Conservation (phyloP, 2,888 invertebrate genomes). For the Drosophila neutralis region DNA sequence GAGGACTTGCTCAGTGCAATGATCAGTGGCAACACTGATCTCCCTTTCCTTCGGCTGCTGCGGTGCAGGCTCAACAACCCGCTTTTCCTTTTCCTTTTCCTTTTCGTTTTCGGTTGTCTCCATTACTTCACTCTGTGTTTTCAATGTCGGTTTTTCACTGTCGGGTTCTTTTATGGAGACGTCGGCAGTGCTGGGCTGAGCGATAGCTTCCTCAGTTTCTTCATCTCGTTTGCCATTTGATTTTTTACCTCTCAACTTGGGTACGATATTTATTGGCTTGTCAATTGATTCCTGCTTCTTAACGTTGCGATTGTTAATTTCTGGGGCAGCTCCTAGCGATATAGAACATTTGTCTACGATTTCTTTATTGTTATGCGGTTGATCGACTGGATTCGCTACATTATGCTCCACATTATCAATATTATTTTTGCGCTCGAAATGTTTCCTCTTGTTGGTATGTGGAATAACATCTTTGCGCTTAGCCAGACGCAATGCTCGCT, state of each 20-base stretch:
- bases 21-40: constrained; percentile 10
- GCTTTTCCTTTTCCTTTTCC: constrained; percentile 1
- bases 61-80: background rate
- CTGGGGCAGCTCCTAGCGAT: constrained; percentile 20
- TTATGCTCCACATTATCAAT: constrained; percentile 24
- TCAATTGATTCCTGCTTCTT: constrained; percentile 55
- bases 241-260: constrained; percentile 81
- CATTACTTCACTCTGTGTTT: constrained; percentile 18
- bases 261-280: constrained; percentile 82
- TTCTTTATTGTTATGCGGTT: constrained; percentile 18
- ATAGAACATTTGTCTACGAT: constrained; percentile 8
- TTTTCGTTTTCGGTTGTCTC: constrained; percentile 25
- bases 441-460: constrained; percentile 73
- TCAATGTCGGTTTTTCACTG: background rate
- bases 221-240: constrained; percentile 67
- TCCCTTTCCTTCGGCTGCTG: constrained; percentile 26
- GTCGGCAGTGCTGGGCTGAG: constrained; percentile 7
- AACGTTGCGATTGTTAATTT: constrained; percentile 16
- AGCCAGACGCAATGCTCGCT: constrained; percentile 73
- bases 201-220: constrained; percentile 35
- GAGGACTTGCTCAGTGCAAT: constrained; percentile 78
- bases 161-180: constrained; percentile 14
- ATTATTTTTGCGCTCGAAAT: constrained; percentile 66
- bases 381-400: constrained; percentile 6
- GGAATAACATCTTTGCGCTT: constrained; percentile 70